Percentiles rank a stretch among this genome's conserved stretches.
Evolutionary conservation across 2,113 vertebrate genomes (phyloP).

Genomic region (Pithys albifrons): DNA sequence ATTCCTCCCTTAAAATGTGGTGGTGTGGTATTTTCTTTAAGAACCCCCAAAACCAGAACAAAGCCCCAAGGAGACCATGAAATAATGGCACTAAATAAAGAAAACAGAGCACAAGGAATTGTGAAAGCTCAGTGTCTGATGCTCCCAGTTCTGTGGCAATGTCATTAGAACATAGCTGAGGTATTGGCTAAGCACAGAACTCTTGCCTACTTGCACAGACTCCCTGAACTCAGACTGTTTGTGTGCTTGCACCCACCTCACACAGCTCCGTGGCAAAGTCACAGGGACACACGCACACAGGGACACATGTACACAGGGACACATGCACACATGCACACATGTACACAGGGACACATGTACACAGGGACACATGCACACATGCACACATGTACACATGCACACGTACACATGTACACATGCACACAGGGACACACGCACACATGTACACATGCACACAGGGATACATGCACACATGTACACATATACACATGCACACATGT

Average conservation of each 20-base stretch:
- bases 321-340: background rate
- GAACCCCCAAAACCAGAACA: background rate
- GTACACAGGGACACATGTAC: too few relatives aligned
- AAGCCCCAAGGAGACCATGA: background rate
- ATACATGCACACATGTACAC: too few relatives aligned
- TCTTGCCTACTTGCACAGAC: rapidly evolving
- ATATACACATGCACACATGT: too few relatives aligned
- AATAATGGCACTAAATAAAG: background rate
- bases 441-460: too few relatives aligned
- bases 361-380: too few relatives aligned
- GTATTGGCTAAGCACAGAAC: background rate
- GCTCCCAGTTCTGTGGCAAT: background rate
- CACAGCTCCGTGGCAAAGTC: background rate
- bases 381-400: too few relatives aligned
- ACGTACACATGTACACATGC: too few relatives aligned
- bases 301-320: too few relatives aligned
- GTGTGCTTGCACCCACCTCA: background rate
- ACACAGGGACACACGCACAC: too few relatives aligned
- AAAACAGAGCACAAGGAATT: background rate
- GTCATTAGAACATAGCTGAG: background rate
- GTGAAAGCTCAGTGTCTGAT: background rate
- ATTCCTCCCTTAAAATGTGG: background rate
- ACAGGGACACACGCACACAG: background rate
- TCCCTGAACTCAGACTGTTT: background rate
- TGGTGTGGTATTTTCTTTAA: background rate